phyloP scores from a whole-genome alignment of 2,797 vertebrate genomes.

The Myripristis jacobus region DNA sequence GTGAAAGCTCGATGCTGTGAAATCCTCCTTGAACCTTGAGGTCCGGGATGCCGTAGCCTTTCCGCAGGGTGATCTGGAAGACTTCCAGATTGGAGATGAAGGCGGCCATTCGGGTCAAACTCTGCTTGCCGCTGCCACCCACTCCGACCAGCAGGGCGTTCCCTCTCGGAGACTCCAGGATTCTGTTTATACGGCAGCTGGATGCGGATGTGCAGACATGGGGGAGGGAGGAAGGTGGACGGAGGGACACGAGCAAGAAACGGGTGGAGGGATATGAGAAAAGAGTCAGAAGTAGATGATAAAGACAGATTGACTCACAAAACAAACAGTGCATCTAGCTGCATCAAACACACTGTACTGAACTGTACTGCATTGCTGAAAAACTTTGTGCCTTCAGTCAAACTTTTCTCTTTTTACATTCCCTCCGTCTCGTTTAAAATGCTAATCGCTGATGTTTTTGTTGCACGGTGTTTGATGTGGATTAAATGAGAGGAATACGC shows the following conservation, averaged over 20 bases:
- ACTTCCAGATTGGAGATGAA: conserved; percentile 94
- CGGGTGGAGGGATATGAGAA: too few species aligned
- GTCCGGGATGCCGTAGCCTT: conserved; percentile 89
- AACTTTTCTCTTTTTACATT: too few species aligned
- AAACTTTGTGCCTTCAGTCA: conserved; percentile 3
- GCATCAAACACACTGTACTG: conserved; percentile 7
- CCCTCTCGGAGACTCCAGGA: conserved; percentile 92
- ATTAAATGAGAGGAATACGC: too few species aligned
- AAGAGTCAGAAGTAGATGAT: conserved; percentile 3
- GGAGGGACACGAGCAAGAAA: conserved; percentile 24
- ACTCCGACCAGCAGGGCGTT: conserved; percentile 93
- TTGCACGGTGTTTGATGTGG: too few species aligned
- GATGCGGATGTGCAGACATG: conserved; percentile 62
- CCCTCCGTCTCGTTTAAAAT: not conserved
- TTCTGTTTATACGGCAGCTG: conserved; percentile 94
- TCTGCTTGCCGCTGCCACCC: conserved; percentile 96
- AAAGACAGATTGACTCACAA: conserved; percentile 61
- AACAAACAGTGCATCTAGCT: conserved; percentile 31
- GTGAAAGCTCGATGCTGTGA: not conserved
- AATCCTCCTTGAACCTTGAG: conserved; percentile 86
- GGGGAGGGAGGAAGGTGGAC: conserved; percentile 22
- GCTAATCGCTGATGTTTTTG: too few species aligned
- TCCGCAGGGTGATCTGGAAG: conserved; percentile 94
- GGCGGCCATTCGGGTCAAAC: conserved; percentile 93
- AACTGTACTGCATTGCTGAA: not conserved